phyloP scores from a whole-genome alignment of 1,140 invertebrate species.

The Aphelenchoides fujianensis region DNA sequence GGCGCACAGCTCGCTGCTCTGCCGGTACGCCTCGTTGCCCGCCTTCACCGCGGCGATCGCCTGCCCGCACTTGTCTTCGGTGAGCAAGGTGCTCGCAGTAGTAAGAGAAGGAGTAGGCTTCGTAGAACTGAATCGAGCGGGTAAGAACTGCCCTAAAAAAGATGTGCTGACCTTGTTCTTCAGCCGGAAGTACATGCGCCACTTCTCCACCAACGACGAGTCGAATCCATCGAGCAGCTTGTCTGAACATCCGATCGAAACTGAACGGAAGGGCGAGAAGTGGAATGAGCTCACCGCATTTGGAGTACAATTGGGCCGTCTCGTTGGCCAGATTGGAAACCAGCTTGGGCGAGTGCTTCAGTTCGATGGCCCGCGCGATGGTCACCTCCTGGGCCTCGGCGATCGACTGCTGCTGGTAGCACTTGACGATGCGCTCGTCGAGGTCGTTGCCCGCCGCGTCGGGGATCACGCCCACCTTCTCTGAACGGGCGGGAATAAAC shows the following conservation, averaged over 20 bases:
- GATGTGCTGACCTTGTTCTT: constrained; percentile 71
- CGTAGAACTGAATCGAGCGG: no score
- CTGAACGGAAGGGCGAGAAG: not conserved
- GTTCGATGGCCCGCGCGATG: constrained; percentile 71
- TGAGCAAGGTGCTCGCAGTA: no score
- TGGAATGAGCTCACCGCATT: constrained; percentile 64
- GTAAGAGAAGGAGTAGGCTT: no score
- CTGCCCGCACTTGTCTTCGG: constrained; percentile 73
- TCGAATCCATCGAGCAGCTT: constrained; percentile 68
- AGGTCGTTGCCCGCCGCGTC: constrained; percentile 67
- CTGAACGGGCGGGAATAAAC: constrained; percentile 22
- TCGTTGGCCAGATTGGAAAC: constrained; percentile 71
- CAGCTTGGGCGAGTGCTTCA: constrained; percentile 70
- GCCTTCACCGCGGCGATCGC: constrained; percentile 71
- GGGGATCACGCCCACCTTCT: constrained; percentile 34
- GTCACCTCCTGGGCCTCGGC: constrained; percentile 76
- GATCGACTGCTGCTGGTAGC: constrained; percentile 71
- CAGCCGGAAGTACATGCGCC: constrained; percentile 72
- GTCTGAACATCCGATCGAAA: constrained; percentile 59
- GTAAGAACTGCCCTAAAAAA: constrained; percentile 68
- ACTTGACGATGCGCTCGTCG: constrained; percentile 69
- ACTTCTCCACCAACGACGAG: constrained; percentile 68
- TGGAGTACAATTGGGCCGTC: constrained; percentile 70
- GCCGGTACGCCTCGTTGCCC: constrained; percentile 67
- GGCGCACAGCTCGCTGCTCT: constrained; percentile 67